phyloP scores from a whole-genome alignment of 23 tunicate genomes.

The Trididemnum clinides region DNA sequence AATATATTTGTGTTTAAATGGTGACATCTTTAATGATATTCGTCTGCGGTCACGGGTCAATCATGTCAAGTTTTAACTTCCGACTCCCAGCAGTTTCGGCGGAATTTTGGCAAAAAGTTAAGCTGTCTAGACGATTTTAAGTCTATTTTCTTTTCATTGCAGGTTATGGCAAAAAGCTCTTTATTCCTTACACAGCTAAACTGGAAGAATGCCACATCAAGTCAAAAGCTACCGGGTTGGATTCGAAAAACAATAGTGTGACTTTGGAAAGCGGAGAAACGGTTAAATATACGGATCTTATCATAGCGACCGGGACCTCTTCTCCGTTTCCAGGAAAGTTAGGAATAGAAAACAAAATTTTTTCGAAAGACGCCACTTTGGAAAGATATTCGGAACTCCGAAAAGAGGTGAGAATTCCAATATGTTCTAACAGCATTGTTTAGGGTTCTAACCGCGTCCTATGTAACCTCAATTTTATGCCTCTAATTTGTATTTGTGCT shows the following conservation, averaged over 20 bases:
- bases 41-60: no score
- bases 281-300: conserved; percentile 65
- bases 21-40: no score
- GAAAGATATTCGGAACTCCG: conserved; percentile 37
- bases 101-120: no score
- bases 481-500: no score
- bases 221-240: conserved; percentile 43
- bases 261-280: conserved; percentile 51
- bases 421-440: no score
- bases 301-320: conserved; percentile 52
- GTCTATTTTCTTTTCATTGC: background rate
- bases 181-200: conserved; percentile 49
- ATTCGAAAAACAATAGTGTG: conserved; percentile 53
- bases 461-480: no score
- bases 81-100: no score
- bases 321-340: conserved; percentile 65
- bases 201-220: conserved; percentile 58
- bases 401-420: conserved; percentile 47
- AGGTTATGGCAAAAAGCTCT: conserved; percentile 57
- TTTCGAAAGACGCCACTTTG: conserved; percentile 17
- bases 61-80: no score
- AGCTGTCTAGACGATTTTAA: no score
- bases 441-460: no score
- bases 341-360: background rate
- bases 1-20: no score